phyloP scores from a whole-genome alignment of 2,888 invertebrate species.

The Sarcophaga caerulescens region DNA sequence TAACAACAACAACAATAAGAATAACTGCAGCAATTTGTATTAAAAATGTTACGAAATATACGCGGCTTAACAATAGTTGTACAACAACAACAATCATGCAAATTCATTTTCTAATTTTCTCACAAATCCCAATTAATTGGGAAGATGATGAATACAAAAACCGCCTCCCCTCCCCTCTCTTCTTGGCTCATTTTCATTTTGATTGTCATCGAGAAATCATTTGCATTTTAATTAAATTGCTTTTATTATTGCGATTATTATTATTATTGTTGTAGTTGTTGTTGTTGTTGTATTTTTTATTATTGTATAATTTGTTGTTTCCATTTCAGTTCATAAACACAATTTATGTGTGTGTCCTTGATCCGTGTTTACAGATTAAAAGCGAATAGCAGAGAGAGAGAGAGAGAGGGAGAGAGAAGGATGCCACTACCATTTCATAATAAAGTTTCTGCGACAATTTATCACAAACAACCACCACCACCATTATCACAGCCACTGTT shows the following conservation, averaged over 20 bases:
- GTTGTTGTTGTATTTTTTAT: slow-evolving; percentile 33
- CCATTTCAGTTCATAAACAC: background rate
- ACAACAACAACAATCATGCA: background rate
- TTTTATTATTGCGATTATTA: background rate
- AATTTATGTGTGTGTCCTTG: slow-evolving; percentile 59
- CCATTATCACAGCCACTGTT: background rate
- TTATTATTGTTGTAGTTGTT: slow-evolving; percentile 28
- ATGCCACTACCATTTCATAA: background rate
- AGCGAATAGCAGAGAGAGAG: background rate
- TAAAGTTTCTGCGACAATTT: slow-evolving; percentile 37
- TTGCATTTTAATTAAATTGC: slow-evolving; percentile 63
- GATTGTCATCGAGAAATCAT: slow-evolving; percentile 51
- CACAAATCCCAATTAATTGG: slow-evolving; percentile 78
- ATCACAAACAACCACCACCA: slow-evolving; percentile 41
- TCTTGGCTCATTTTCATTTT: background rate
- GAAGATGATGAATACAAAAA: slow-evolving; percentile 51
- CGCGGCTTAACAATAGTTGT: background rate
- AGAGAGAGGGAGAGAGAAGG: slow-evolving; percentile 19
- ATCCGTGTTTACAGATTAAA: slow-evolving; percentile 26
- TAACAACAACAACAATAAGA: background rate
- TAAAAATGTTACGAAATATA: background rate
- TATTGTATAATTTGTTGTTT: slow-evolving; percentile 43
- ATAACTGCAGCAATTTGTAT: background rate
- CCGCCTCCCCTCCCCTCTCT: slow-evolving; percentile 1
- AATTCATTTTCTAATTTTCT: slow-evolving; percentile 73